Evolutionary conservation across 2,888 invertebrate genomes (phyloP).

Genomic region (Aphodius sticticus): DNA sequence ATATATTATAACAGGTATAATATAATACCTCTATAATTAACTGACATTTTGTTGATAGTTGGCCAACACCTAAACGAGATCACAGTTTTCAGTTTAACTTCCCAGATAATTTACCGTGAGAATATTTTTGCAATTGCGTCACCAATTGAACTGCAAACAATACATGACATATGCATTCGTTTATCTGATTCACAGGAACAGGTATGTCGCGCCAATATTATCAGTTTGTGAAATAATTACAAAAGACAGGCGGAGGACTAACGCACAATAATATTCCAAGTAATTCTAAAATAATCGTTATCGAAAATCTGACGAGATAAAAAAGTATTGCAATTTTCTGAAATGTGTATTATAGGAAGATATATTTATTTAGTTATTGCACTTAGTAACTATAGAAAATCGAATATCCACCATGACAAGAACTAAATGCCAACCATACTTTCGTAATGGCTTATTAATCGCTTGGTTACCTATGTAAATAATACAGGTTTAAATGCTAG

Average conservation of each 20-base stretch:
- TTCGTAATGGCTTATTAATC: background rate
- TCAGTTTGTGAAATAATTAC: background rate
- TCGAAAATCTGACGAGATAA: no score
- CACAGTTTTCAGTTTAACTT: background rate
- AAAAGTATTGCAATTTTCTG: no score
- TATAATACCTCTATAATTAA: no score
- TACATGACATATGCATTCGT: background rate
- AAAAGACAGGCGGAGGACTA: background rate
- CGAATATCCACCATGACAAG: background rate
- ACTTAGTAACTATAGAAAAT: background rate
- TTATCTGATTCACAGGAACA: background rate
- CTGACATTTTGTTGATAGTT: background rate
- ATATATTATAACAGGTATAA: no score
- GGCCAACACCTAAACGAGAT: background rate
- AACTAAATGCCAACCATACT: background rate
- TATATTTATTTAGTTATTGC: background rate
- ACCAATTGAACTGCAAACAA: background rate
- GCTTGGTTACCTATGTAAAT: background rate
- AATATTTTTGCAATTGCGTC: background rate
- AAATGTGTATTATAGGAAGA: background rate
- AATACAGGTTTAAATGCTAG: background rate
- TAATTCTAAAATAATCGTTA: no score
- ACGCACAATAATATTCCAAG: background rate
- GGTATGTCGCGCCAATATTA: background rate
- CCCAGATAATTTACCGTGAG: background rate